Evolutionary conservation across 2,888 invertebrate species (phyloP), one percentile per base, ranked within the genome.

Genomic region (Endomychus coccineus): DNA sequence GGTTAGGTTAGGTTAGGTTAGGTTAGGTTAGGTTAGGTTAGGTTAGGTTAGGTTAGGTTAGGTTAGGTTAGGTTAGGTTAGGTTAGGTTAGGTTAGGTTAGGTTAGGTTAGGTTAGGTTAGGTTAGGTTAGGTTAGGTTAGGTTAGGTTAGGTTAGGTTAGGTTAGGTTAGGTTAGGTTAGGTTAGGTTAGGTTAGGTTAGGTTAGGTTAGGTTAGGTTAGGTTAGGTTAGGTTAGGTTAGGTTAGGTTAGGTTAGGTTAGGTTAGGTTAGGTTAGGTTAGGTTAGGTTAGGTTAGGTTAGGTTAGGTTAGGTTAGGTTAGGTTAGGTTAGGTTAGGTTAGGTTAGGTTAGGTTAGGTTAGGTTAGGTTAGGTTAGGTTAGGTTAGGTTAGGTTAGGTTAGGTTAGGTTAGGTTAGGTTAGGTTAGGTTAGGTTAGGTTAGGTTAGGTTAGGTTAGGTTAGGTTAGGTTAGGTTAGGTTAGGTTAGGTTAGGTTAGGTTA

Each of bases 41-140:
- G 43, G 44, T 47, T 42, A 31, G 42, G 29, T 29, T 29, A 29
- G 49, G 46, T 45, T 40, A 43, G 49, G 48, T 43, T 43, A 45
- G 50, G 51, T 45, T 46, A 49, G 50, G 47, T 47, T 44, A 44
- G 48, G 50, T 49, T 46, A 46, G 48, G 48, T 48, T 43, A 48
- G 44, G 42, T 46, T 34, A 38, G 43, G 42, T 50, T 47, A 48
- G 48, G 45, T 51, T 48, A 49, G 34, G 34, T 34, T 35, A 34
- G 39, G 42, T 34, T 35, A 29, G 39, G 40, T 33, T 36, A 25
- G 27, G 40, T 32, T 40, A 28, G 28, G 40, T 32, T 37, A 34
- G 23, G 37, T 33, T 40, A 29, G 33, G 40, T 33, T 39, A 34
- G 28, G 39, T 34, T 39, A 34, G 28, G 30, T 19, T 30, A 21